Evolutionary conservation across 2,888 invertebrate genomes (phyloP).

Genomic region (Pyrochroa serraticornis): DNA sequence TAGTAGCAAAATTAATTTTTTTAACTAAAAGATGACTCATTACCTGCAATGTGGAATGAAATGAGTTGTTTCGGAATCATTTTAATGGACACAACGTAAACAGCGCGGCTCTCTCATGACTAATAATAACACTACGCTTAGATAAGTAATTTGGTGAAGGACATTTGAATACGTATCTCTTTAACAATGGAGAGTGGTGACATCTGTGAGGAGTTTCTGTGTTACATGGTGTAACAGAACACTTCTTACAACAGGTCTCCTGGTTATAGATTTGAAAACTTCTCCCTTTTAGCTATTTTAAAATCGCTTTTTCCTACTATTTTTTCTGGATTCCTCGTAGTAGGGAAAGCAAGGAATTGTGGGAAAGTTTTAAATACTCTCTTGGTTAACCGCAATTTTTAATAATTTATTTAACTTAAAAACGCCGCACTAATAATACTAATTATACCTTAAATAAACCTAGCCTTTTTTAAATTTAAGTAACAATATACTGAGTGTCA

Average conservation of each 20-base stretch:
- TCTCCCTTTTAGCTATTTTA: neutral
- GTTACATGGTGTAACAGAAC: no score
- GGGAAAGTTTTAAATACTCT: slow-evolving; percentile 3
- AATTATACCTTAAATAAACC: slow-evolving; percentile 1
- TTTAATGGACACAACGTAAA: slow-evolving; percentile 7
- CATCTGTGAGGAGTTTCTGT: slow-evolving; percentile 4
- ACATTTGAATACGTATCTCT: slow-evolving; percentile 16
- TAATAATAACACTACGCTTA: slow-evolving; percentile 5
- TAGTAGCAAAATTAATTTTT: neutral
- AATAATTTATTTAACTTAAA: neutral
- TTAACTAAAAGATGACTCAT: slow-evolving; percentile 1
- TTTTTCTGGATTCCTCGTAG: slow-evolving; percentile 7
- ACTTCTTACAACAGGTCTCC: no score
- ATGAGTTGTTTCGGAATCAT: slow-evolving; percentile 21
- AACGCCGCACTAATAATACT: no score
- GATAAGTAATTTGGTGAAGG: slow-evolving; percentile 21
- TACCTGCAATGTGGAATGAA: slow-evolving; percentile 42
- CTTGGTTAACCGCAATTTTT: slow-evolving; percentile 1
- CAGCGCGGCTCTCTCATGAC: slow-evolving; percentile 7
- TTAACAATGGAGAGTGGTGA: slow-evolving; percentile 5
- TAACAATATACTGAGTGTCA: slow-evolving; percentile 74
- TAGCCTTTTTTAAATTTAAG: slow-evolving; percentile 86
- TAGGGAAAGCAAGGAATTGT: slow-evolving; percentile 19
- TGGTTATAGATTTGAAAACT: no score
- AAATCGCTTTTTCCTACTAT: neutral